phyloP scores from a whole-genome alignment of 2,113 vertebrate species.

The Catagonus wagneri region DNA sequence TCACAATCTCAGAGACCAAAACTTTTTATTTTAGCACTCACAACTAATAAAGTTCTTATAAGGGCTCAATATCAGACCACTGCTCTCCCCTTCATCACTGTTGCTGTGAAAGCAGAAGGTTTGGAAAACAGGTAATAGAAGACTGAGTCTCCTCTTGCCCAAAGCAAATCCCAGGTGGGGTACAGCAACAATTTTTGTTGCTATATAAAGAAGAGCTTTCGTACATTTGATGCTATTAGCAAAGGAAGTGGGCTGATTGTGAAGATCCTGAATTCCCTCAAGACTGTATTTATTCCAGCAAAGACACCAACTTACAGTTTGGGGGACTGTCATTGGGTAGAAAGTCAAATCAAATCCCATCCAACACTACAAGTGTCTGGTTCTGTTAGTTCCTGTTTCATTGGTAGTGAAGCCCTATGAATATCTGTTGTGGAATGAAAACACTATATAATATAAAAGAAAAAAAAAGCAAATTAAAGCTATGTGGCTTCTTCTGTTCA shows the following conservation, averaged over 20 bases:
- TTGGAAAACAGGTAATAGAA: neutral
- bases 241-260: neutral
- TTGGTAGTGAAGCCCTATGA: neutral
- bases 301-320: neutral
- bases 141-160: neutral
- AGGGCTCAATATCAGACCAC: neutral
- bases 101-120: neutral
- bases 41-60: neutral
- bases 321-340: accelerated
- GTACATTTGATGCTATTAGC: neutral
- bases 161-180: neutral
- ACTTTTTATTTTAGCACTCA: neutral
- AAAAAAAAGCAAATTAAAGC: constrained; percentile 42
- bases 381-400: neutral
- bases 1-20: neutral
- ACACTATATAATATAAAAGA: neutral
- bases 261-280: neutral
- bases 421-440: neutral
- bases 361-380: neutral
- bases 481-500: neutral
- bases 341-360: neutral
- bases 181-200: neutral
- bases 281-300: neutral
- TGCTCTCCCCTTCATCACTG: neutral
- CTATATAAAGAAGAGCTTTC: neutral